A percentile compares a stretch with the other conserved stretches of the same genome.
phyloP scores from a whole-genome alignment of 2,113 vertebrate species.

The Elachura formosa region DNA sequence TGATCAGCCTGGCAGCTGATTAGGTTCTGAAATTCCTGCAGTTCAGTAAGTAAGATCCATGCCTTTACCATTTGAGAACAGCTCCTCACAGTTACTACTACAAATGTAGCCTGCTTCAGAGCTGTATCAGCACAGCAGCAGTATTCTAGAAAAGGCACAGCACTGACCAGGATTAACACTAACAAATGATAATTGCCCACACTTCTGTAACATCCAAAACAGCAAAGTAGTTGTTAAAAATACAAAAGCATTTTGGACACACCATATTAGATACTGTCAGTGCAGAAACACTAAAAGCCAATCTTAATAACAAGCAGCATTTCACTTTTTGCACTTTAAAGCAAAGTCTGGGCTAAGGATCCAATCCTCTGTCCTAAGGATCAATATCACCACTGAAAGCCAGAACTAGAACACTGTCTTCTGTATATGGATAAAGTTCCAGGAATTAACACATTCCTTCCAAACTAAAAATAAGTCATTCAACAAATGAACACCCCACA shows the following conservation, averaged over 20 bases:
- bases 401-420: neutral
- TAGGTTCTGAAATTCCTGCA: neutral
- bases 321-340: neutral
- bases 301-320: neutral
- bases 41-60: neutral
- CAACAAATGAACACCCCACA: neutral
- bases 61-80: neutral
- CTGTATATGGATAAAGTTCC: neutral
- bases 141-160: neutral
- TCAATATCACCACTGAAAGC: neutral
- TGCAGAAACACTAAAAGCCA: slow-evolving; percentile 22
- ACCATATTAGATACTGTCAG: neutral
- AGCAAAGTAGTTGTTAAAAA: neutral
- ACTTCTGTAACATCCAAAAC: neutral
- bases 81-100: neutral
- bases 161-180: neutral
- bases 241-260: neutral
- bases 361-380: neutral
- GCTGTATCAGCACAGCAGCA: neutral
- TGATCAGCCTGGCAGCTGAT: neutral
- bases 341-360: neutral
- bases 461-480: neutral
- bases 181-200: neutral
- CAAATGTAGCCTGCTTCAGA: neutral
- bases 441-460: neutral